Conservation (phyloP, 2,888 invertebrate species). For the Lordiphosa fenestrarum region DNA sequence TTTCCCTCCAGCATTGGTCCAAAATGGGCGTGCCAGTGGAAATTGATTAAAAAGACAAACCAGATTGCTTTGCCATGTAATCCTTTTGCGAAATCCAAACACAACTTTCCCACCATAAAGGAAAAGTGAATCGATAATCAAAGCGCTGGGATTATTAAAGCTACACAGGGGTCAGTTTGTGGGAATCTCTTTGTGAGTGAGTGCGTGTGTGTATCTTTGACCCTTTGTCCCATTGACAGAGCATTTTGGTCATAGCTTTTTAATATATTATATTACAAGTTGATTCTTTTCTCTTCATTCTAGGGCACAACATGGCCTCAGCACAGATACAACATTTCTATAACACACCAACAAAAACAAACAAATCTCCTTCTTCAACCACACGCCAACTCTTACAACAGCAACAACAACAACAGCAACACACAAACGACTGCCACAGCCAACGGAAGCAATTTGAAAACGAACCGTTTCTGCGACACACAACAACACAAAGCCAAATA, state of each 20-base stretch:
- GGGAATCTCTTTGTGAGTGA: conserved; percentile 8
- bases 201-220: conserved; percentile 10
- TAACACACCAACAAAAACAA: conserved; percentile 74
- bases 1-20: conserved; percentile 34
- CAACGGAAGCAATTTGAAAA: conserved; percentile 72
- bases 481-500: conserved; percentile 47
- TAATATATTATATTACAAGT: conserved; percentile 24
- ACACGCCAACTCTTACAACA: conserved; percentile 69
- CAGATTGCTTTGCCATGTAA: conserved; percentile 35
- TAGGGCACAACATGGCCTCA: conserved; percentile 81
- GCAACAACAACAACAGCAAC: no score
- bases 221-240: conserved; percentile 12
- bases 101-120: conserved; percentile 18
- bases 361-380: conserved; percentile 57
- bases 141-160: conserved; percentile 32
- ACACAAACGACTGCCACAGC: conserved; percentile 44
- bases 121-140: conserved; percentile 49
- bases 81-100: conserved; percentile 19
- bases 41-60: conserved; percentile 70
- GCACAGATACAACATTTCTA: conserved; percentile 80
- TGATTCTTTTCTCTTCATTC: conserved; percentile 41
- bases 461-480: conserved; percentile 50
- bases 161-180: conserved; percentile 26
- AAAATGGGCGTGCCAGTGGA: conserved; percentile 36
- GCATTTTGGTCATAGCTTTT: conserved; percentile 33